Conservation (phyloP, 2,888 invertebrate genomes). For the Phorcus lineatus region DNA sequence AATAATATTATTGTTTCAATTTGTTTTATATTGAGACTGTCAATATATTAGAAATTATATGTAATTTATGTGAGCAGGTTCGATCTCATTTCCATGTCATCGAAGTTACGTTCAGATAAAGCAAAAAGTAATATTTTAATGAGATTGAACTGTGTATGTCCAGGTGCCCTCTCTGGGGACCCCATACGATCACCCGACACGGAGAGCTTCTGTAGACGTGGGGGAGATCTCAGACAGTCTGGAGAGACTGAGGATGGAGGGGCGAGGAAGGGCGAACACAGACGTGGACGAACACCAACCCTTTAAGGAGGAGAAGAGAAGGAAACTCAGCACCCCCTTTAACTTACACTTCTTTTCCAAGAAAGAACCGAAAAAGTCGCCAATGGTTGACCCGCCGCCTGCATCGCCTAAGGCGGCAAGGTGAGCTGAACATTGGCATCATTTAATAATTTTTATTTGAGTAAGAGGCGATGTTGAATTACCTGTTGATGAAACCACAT, state of each 20-base stretch:
- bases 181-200: background rate
- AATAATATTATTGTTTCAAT: no score
- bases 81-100: no score
- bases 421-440: background rate
- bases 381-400: background rate
- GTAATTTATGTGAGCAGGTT: no score
- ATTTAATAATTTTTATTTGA: no score
- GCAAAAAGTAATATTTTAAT: no score
- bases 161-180: no score
- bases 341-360: constrained; percentile 19
- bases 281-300: constrained; percentile 31
- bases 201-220: constrained; percentile 19
- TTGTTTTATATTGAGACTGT: no score
- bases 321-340: constrained; percentile 42
- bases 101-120: no score
- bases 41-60: no score
- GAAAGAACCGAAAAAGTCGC: background rate
- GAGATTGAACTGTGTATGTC: no score
- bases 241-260: constrained; percentile 32
- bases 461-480: no score
- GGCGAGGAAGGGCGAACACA: constrained; percentile 37
- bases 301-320: constrained; percentile 24
- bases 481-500: no score
- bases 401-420: background rate
- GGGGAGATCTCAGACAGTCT: background rate